Evolutionary conservation across 2,888 invertebrate species (phyloP).

Genomic region (Sinopyrophorus schimmeli): DNA sequence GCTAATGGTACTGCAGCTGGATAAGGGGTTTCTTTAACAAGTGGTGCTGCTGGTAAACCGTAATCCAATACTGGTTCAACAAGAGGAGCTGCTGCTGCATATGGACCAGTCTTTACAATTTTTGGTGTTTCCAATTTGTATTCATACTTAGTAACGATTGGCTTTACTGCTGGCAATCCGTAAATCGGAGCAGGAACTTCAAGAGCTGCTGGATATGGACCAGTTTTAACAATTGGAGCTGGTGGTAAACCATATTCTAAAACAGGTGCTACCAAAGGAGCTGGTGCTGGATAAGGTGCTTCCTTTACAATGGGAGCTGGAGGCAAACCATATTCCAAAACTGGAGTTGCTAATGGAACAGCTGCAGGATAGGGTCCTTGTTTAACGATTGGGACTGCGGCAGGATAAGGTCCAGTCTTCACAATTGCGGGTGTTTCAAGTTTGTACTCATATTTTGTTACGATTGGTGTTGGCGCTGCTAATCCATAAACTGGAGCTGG

Average conservation of each 20-base stretch:
- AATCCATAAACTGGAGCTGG: constrained; percentile 5
- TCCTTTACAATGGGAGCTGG: no score
- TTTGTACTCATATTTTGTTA: constrained; percentile 7
- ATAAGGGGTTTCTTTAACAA: background rate
- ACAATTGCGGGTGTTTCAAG: constrained; percentile 1
- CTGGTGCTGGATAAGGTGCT: constrained; percentile 11
- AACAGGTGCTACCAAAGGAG: constrained; percentile 1
- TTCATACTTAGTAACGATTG: constrained; percentile 5
- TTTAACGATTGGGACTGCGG: constrained; percentile 3
- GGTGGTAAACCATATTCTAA: background rate
- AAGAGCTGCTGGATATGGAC: constrained; percentile 4
- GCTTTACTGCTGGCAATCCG: constrained; percentile 7
- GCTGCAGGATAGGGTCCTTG: constrained; percentile 6
- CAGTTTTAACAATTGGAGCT: background rate
- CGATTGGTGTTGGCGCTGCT: constrained; percentile 3
- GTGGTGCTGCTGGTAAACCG: background rate
- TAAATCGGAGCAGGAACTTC: constrained; percentile 9
- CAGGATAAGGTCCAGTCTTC: background rate
- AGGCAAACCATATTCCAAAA: constrained; percentile 2
- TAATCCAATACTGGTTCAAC: no score
- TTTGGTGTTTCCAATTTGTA: constrained; percentile 5
- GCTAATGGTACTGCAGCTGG: no score
- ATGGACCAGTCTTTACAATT: constrained; percentile 1
- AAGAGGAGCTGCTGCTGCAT: constrained; percentile 2
- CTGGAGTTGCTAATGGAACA: no score